Conservation (phyloP, 2,797 vertebrate species). For the Aeoliscus strigatus region DNA sequence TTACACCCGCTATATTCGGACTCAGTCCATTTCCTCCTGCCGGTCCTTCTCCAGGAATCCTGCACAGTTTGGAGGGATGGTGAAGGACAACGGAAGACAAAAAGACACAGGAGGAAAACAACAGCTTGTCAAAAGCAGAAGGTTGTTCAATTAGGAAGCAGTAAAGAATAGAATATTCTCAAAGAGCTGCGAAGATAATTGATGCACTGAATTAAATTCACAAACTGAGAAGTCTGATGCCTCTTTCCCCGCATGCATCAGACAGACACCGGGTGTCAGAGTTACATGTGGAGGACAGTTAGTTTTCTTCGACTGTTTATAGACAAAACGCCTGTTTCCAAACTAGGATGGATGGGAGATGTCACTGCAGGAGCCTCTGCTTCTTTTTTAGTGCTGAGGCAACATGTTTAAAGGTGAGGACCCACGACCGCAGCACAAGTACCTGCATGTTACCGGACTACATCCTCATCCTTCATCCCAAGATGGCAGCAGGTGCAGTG, state of each 20-base stretch:
- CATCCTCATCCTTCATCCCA: too few relatives aligned
- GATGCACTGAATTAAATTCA: conserved; percentile 26
- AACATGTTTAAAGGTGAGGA: conserved; percentile 31
- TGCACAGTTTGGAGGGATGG: conserved; percentile 17
- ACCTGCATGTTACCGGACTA: conserved; percentile 1
- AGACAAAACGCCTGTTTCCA: conserved; percentile 25
- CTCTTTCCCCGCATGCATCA: conserved; percentile 2
- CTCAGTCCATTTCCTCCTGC: conserved; percentile 33
- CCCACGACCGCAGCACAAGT: conserved; percentile 21
- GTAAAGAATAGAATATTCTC: conserved; percentile 12
- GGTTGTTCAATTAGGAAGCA: conserved; percentile 1
- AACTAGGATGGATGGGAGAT: conserved; percentile 41
- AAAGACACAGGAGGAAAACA: conserved; percentile 7
- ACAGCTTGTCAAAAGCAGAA: conserved; percentile 6
- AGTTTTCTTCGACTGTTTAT: conserved; percentile 10
- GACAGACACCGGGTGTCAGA: too few relatives aligned
- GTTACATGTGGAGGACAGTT: conserved; percentile 26
- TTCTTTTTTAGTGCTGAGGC: conserved; percentile 42
- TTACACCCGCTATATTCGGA: conserved; percentile 49
- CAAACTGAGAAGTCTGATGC: conserved; percentile 29
- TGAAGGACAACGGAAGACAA: conserved; percentile 16
- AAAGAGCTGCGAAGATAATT: conserved; percentile 23
- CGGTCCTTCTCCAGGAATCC: conserved; percentile 22
- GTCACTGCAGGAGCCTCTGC: conserved; percentile 26
- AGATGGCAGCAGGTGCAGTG: too few relatives aligned